Evolutionary conservation across 1,140 invertebrate species (phyloP).

Genomic region (Zelostemma sp.): DNA sequence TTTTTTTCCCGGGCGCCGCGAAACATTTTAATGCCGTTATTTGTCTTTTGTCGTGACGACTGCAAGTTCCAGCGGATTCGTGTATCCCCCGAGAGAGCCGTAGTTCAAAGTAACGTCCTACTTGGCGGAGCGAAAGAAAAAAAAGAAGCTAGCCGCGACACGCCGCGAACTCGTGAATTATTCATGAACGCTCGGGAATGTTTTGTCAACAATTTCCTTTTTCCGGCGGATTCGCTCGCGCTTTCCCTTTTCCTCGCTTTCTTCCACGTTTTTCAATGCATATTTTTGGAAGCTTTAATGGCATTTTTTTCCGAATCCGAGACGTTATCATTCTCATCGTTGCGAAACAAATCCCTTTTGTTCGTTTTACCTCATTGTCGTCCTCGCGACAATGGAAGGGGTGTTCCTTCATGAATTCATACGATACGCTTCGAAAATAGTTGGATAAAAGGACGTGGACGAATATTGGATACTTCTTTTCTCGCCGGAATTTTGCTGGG

Average conservation of each 20-base stretch:
- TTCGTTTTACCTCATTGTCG: slow-evolving; percentile 36
- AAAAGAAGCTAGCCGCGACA: background rate
- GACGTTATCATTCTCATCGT: too few relatives aligned
- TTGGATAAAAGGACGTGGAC: too few relatives aligned
- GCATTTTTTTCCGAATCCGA: too few relatives aligned
- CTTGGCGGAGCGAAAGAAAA: background rate
- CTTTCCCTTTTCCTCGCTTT: slow-evolving; percentile 8
- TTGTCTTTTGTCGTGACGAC: background rate
- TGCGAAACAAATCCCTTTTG: slow-evolving; percentile 46
- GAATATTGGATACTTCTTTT: too few relatives aligned
- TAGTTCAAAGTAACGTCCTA: background rate
- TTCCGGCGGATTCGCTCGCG: slow-evolving; percentile 24
- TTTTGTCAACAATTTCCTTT: too few relatives aligned
- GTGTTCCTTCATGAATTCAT: slow-evolving; percentile 38
- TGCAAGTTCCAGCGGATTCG: background rate
- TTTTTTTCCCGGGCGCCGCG: background rate
- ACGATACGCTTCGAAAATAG: slow-evolving; percentile 37
- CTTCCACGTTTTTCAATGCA: too few relatives aligned
- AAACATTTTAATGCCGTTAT: background rate
- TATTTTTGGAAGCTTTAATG: too few relatives aligned
- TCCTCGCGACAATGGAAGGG: slow-evolving; percentile 32
- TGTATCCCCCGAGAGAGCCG: background rate
- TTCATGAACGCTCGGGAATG: too few relatives aligned
- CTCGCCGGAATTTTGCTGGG: too few relatives aligned
- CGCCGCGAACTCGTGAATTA: background rate